phyloP scores from a whole-genome alignment of 2,888 invertebrate species.

The Lordiphosa fenestrarum region DNA sequence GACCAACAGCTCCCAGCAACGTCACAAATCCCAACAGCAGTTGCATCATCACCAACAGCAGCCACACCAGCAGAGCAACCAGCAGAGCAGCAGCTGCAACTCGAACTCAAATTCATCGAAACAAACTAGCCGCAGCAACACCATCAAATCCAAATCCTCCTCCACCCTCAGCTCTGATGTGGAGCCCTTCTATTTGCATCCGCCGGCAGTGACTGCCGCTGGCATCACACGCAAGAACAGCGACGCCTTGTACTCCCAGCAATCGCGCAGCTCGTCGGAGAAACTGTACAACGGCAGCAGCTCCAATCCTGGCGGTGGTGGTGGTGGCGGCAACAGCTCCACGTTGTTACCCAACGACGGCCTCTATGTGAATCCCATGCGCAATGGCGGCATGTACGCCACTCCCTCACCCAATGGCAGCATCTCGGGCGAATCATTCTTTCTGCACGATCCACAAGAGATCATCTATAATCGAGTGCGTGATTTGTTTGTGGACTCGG shows the following conservation, averaged over 20 bases:
- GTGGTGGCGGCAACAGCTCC: constrained; percentile 46
- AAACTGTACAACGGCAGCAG: constrained; percentile 72
- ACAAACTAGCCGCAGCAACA: constrained; percentile 79
- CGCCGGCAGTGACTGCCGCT: constrained; percentile 81
- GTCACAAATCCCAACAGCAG: constrained; percentile 64
- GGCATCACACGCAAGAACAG: constrained; percentile 69
- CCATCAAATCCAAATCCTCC: constrained; percentile 80
- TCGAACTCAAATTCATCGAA: constrained; percentile 73
- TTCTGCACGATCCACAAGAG: constrained; percentile 90
- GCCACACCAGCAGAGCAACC: constrained; percentile 50
- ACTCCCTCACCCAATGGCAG: constrained; percentile 83
- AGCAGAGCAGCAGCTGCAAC: constrained; percentile 70
- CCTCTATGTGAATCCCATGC: constrained; percentile 92
- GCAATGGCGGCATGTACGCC: constrained; percentile 81
- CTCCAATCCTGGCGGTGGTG: constrained; percentile 9
- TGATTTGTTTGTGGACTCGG: constrained; percentile 87
- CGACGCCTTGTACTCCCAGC: constrained; percentile 76
- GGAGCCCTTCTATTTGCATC: constrained; percentile 89
- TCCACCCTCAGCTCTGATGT: constrained; percentile 80
- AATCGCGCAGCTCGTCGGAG: constrained; percentile 77
- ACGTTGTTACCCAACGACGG: constrained; percentile 83
- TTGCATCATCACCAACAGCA: constrained; percentile 44
- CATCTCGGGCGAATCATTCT: constrained; percentile 87
- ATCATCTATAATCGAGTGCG: constrained; percentile 91
- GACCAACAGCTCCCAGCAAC: constrained; percentile 74